Evolutionary conservation across 2,113 vertebrate genomes (phyloP), one percentile per base, ranked within the genome.

Genomic region (Esox niger): DNA sequence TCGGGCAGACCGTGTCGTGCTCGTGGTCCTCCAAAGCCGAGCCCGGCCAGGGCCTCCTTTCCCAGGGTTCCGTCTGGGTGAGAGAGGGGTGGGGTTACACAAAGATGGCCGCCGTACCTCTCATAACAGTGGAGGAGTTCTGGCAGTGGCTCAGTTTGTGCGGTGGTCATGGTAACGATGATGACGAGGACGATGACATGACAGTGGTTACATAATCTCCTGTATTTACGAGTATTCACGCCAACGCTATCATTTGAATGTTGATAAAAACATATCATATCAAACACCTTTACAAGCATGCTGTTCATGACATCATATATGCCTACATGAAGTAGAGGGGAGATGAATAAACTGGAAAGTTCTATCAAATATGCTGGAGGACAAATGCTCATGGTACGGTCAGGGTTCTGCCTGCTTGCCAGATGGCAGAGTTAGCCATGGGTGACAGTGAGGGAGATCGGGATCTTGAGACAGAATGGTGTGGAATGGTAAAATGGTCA

Each of bases 21-120:
- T 96, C 94, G 84, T 93, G 94, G 76, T 97, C 95, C 33, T 99
- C 97, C 0, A 78, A 75, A 60, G 78, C 69, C 1, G 78, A 46
- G 62, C 71, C 70, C 0, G 84, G 69, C 60, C 70, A 82, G 46
- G 82, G 76, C 59, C 85, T 83, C 70, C 83, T 85, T 49, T 90
- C 90, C 68, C 74, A 80, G 1, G 81, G 71, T 60, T 89, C 89
- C 76, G 79, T 88, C 89, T 93, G 87, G 64, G 75, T 55, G 64
- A 88, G 73, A 89, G 63, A 88, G 23, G 47, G 27, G 73, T 68
- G 64, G 30, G 70, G 73, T 43, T 49, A 70, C 43, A 47, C 52
- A 73, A 61, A 66, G 35, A 59, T 55, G 52, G 35, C n/a, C 54
- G 32, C 55, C 66, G n/a, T n/a, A n/a, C n/a, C n/a, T 32, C 8